phyloP scores from a whole-genome alignment of 2,797 vertebrate genomes.

The Poecile montanus region DNA sequence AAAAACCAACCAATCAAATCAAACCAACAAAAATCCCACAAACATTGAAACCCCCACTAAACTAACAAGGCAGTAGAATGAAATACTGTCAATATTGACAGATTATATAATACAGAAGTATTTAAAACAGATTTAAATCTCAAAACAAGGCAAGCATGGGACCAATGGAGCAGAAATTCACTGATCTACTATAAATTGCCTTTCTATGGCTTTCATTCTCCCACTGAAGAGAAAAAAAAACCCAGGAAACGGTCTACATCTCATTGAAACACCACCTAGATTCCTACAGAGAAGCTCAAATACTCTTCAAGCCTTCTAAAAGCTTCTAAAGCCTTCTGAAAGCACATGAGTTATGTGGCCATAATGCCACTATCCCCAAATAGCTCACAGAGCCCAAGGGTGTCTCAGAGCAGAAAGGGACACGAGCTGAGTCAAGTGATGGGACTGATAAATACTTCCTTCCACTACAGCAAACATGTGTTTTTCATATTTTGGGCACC shows the following conservation, averaged over 20 bases:
- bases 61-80: background rate
- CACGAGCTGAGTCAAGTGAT: background rate
- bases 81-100: background rate
- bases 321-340: background rate
- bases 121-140: background rate
- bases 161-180: background rate
- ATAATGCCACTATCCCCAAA: background rate
- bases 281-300: background rate
- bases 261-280: background rate
- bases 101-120: background rate
- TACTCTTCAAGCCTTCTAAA: background rate
- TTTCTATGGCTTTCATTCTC: background rate
- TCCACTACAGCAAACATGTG: background rate
- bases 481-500: background rate
- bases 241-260: fast-evolving
- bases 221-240: background rate
- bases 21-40: background rate
- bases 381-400: background rate
- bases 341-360: fast-evolving
- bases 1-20: background rate
- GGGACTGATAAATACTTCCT: background rate
- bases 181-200: background rate
- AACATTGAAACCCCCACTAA: background rate
- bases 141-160: background rate
- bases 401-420: background rate